Conservation (phyloP, 2,888 invertebrate genomes). For the Trilocha varians region DNA sequence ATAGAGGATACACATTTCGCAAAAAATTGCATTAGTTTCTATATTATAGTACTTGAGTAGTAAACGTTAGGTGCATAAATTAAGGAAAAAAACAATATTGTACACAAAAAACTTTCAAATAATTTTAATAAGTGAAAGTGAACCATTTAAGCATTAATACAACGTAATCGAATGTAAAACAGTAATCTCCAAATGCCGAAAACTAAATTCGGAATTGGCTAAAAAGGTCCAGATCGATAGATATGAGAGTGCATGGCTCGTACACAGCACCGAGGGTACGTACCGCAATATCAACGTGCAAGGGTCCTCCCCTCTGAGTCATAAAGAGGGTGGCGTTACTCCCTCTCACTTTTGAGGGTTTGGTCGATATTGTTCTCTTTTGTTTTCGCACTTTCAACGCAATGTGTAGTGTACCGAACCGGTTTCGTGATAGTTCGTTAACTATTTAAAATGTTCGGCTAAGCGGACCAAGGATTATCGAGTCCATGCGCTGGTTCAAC, state of each 20-base stretch:
- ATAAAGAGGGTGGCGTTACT: slow-evolving; percentile 65
- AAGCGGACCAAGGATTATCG: background rate
- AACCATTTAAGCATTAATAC: too few species aligned
- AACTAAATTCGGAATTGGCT: slow-evolving; percentile 16
- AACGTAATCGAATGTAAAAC: background rate
- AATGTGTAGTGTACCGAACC: slow-evolving; percentile 18
- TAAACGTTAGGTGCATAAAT: too few species aligned
- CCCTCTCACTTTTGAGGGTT: slow-evolving; percentile 67
- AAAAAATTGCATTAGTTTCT: too few species aligned
- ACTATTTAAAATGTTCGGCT: slow-evolving; percentile 14
- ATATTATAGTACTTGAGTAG: too few species aligned
- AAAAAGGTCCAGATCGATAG: slow-evolving; percentile 39
- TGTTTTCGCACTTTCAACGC: slow-evolving; percentile 59
- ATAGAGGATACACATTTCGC: too few species aligned
- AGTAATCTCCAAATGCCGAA: background rate
- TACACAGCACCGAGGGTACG: slow-evolving; percentile 46
- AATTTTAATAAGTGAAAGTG: too few species aligned
- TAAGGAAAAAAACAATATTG: too few species aligned
- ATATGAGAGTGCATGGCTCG: slow-evolving; percentile 51
- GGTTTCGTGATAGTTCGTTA: slow-evolving; percentile 21
- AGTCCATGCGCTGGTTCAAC: background rate
- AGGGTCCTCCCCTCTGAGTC: slow-evolving; percentile 71
- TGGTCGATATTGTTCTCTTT: slow-evolving; percentile 71
- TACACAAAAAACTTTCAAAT: too few species aligned
- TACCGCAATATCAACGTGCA: slow-evolving; percentile 55